These are phyloP conservation scores for Colistium nudipinnis DNA, from an alignment of 2,113 vertebrate species.

Conservation along the genomic window DNA sequence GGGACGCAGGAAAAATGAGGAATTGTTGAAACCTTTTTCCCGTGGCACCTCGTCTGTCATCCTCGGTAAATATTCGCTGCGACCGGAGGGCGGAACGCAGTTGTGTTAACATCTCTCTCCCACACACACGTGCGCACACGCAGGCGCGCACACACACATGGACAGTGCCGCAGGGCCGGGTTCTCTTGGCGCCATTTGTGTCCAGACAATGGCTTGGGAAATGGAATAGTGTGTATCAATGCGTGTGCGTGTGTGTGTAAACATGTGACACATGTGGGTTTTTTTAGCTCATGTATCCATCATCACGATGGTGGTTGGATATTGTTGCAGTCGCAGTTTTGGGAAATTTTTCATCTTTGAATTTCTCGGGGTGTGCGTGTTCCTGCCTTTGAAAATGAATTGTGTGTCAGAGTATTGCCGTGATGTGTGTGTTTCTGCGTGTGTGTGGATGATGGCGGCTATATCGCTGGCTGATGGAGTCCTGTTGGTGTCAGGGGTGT, in stretches of 20 bases:
- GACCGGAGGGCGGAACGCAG: slow-evolving; percentile 15
- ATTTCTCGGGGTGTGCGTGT: slow-evolving; percentile 31
- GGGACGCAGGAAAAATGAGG: slow-evolving; percentile 29
- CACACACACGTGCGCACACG: slow-evolving; percentile 2
- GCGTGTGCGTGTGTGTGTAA: not conserved
- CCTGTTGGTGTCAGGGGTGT: slow-evolving; percentile 33
- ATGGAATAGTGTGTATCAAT: slow-evolving; percentile 11
- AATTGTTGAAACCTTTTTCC: slow-evolving; percentile 30
- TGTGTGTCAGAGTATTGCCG: slow-evolving; percentile 7
- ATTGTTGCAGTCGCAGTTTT: slow-evolving; percentile 21
- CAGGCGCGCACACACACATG: not conserved
- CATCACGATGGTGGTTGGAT: slow-evolving; percentile 10
- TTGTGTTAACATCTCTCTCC: slow-evolving; percentile 6
- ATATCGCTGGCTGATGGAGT: slow-evolving; percentile 26
- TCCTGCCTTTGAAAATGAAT: slow-evolving; percentile 30
- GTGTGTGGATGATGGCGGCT: slow-evolving; percentile 11
- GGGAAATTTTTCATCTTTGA: slow-evolving; percentile 25
- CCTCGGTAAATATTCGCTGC: not conserved
- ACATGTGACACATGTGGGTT: slow-evolving; percentile 11
- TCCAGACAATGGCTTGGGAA: slow-evolving; percentile 43
- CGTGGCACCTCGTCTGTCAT: slow-evolving; percentile 44
- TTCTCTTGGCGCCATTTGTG: slow-evolving; percentile 31
- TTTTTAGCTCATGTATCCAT: slow-evolving; percentile 22
- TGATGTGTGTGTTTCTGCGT: slow-evolving; percentile 5
- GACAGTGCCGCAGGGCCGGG: slow-evolving; percentile 24